phyloP scores from a whole-genome alignment of 2,888 invertebrate species.

The Masnerella sp. region DNA sequence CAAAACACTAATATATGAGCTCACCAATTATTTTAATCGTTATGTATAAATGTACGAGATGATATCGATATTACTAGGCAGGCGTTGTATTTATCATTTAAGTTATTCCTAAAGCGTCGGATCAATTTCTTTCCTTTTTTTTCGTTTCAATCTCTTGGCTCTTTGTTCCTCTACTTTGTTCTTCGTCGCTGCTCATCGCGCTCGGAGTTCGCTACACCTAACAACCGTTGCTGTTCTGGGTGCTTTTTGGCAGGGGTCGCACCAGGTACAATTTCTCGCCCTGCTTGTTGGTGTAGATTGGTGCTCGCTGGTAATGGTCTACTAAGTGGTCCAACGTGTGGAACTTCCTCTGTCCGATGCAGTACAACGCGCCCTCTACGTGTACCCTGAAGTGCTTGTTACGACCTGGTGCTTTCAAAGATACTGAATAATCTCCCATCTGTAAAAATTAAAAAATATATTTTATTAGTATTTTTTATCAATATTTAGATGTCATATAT shows the following conservation, averaged over 20 bases:
- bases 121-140: constrained; percentile 46
- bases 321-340: constrained; percentile 96
- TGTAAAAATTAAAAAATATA: constrained; percentile 77
- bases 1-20: constrained; percentile 74
- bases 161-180: constrained; percentile 20
- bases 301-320: constrained; percentile 98
- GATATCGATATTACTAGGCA: constrained; percentile 71
- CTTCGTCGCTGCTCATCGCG: too few relatives aligned
- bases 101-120: constrained; percentile 61
- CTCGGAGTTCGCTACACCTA: too few relatives aligned
- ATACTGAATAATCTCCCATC: constrained; percentile 99
- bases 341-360: constrained; percentile 99
- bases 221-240: constrained; percentile 76
- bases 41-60: constrained; percentile 75
- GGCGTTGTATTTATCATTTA: constrained; percentile 64
- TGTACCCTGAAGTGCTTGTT: constrained; percentile 99
- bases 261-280: constrained; percentile 98
- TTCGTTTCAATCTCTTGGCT: too few relatives aligned
- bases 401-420: constrained; percentile 96
- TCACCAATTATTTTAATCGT: constrained; percentile 73
- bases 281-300: constrained; percentile 98
- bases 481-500: too few relatives aligned
- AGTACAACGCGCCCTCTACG: constrained; percentile 93
- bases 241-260: constrained; percentile 89
- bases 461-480: constrained; percentile 3